phyloP scores from a whole-genome alignment of 2,888 invertebrate species.

The Maniola hyperantus region DNA sequence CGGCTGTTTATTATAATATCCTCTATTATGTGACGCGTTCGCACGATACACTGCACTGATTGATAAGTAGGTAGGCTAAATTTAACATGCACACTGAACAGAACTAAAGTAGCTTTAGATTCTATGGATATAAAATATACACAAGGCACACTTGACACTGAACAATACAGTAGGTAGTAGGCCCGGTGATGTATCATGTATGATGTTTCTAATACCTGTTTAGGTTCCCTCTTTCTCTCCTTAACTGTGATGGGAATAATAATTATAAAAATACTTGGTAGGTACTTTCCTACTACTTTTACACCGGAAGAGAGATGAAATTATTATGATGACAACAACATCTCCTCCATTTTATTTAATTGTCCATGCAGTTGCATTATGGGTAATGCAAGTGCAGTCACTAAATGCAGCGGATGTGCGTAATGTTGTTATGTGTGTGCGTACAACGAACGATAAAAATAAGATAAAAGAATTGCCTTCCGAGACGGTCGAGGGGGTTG shows the following conservation, averaged over 20 bases:
- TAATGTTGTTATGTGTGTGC: constrained; percentile 47
- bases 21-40: constrained; percentile 81
- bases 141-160: no score
- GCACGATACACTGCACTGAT: constrained; percentile 72
- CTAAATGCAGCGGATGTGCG: constrained; percentile 71
- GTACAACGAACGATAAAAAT: background rate
- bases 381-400: no score
- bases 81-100: constrained; percentile 30
- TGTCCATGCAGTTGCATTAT: constrained; percentile 65
- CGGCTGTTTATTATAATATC: constrained; percentile 82
- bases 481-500: no score
- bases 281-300: background rate
- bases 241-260: no score
- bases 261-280: no score
- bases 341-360: constrained; percentile 58
- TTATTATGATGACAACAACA: constrained; percentile 28
- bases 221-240: no score
- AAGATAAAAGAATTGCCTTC: background rate
- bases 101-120: background rate
- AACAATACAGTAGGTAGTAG: no score
- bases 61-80: constrained; percentile 50
- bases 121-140: background rate
- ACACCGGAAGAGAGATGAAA: background rate
- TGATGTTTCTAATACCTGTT: no score
- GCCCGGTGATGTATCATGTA: no score